Conservation (phyloP, 1,140 invertebrate genomes). For the Choristoneura fumiferana region DNA sequence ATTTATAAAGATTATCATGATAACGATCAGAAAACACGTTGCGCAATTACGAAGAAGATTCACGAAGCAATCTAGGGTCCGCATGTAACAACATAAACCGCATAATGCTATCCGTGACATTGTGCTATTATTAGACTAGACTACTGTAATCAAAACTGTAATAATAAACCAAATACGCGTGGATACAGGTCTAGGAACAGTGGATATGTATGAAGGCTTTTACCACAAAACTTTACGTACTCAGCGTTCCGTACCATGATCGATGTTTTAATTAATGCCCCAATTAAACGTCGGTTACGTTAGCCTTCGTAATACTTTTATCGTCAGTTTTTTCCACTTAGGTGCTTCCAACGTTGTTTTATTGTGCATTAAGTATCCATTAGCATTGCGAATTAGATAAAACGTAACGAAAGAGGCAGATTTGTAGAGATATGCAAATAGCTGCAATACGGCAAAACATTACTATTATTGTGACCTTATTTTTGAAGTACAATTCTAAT, state of each 20-base stretch:
- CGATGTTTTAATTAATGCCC: conserved; percentile 6
- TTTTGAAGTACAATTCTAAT: neutral
- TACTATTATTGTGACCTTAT: neutral
- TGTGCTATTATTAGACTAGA: conserved; percentile 1
- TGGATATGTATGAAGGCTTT: no score
- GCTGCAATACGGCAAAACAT: neutral
- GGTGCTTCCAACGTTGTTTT: neutral
- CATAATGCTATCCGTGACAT: neutral
- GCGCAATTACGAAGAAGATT: neutral
- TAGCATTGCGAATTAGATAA: neutral
- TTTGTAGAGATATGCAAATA: neutral
- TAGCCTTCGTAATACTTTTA: conserved; percentile 17
- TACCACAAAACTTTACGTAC: no score
- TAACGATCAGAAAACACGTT: neutral
- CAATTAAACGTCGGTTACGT: conserved; percentile 2
- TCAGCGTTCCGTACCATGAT: neutral
- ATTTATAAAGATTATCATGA: conserved; percentile 2
- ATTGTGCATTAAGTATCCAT: neutral
- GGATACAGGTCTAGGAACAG: no score
- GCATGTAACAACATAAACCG: no score
- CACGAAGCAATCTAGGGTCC: no score
- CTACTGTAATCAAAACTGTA: no score
- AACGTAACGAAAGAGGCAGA: neutral
- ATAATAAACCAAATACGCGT: no score
- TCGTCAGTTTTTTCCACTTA: conserved; percentile 4